These are phyloP conservation scores for Gymnosoma rotundatum DNA, from an alignment of 2,888 invertebrate genomes.

Conservation along the genomic window DNA sequence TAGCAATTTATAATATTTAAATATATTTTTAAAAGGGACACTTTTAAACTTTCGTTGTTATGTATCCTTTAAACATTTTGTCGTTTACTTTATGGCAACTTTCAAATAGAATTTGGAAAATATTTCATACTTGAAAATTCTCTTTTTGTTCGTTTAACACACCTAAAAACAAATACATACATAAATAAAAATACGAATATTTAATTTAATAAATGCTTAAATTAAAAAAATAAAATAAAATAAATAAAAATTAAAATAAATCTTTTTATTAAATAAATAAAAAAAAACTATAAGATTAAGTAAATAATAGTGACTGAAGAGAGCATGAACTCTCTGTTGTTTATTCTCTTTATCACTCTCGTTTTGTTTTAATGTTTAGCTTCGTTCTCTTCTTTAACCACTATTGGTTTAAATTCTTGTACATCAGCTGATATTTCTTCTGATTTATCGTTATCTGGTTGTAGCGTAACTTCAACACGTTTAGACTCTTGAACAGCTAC, in stretches of 20 bases:
- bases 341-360: neutral
- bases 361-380: constrained; percentile 71
- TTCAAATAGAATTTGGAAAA: constrained; percentile 43
- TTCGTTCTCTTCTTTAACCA: constrained; percentile 72
- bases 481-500: constrained; percentile 68
- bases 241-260: constrained; percentile 25
- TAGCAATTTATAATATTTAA: no score
- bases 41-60: neutral
- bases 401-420: constrained; percentile 75
- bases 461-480: constrained; percentile 70
- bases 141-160: constrained; percentile 21
- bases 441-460: constrained; percentile 67
- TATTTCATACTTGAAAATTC: constrained; percentile 20
- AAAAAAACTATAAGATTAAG: constrained; percentile 9
- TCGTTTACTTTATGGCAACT: constrained; percentile 56
- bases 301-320: constrained; percentile 55
- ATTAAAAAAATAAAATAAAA: constrained; percentile 34
- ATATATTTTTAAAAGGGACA: neutral
- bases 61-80: neutral
- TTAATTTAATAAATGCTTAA: constrained; percentile 36
- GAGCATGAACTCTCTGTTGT: constrained; percentile 28
- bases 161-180: neutral
- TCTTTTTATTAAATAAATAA: neutral
- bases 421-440: constrained; percentile 67
- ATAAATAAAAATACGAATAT: constrained; percentile 29